Evolutionary conservation across 2,888 invertebrate genomes (phyloP), one percentile per base, ranked within the genome.

Genomic region (Leucania comma): DNA sequence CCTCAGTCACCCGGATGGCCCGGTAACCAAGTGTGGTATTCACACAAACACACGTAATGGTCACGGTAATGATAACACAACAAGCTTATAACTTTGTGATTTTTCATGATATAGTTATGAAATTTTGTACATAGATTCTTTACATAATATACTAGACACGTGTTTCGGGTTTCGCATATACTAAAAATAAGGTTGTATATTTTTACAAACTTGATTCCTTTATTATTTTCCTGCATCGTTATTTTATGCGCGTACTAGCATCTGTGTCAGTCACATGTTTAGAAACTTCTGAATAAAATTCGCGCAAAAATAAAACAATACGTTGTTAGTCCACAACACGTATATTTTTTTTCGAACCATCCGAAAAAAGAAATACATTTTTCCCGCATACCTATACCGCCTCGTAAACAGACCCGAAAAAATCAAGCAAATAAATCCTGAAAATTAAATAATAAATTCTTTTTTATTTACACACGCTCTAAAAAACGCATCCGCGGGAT

Each of bases 401-500:
- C 60, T 62, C 75, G 42, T 81, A 76, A 79, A 79, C 50, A 48
- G 50, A 32, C 54, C n/a, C 10, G 24, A 66, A 75, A 78, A 75
- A 63, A 64, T 72, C 53, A 14, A 24, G 42, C 68, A 65, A 68
- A 79, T 84, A 83, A 82, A 83, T 83, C 69, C 72, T 48, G 77
- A 62, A 72, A 78, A 82, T 78, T 82, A 78, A 85, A 82, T 83
- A 84, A 84, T 80, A 81, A 75, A 85, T 81, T 75, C 60, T 74
- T 69, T 77, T 78, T 77, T 77, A 78, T 84, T 75, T 83, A 75
- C 77, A 74, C 74, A 75, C 69, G 59, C 71, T 74, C 63, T 72
- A 80, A 82, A 81, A 80, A 80, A 83, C 78, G 81, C 81, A 83
- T 85, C 75, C 67, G n/a, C 24, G 32, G 63, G 71, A 82, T 78